Base-by-base conservation (phyloP, 2,888 invertebrate species). In the Sisyra nigra region DNA sequence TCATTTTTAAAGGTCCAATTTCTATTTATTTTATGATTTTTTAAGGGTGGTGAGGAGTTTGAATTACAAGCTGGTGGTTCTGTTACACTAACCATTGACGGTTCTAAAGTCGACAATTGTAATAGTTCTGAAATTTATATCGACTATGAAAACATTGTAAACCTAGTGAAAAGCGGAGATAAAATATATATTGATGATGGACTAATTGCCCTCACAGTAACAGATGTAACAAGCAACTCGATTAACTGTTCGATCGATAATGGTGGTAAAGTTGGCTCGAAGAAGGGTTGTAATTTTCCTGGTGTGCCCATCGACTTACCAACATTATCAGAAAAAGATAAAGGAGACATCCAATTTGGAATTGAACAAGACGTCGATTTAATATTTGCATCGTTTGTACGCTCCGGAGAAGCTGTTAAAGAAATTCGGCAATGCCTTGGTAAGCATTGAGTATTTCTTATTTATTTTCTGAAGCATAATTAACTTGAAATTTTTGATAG, bases 341-440 rank as follows among this genome's bases (percentile, higher is more conserved):
- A 64, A 45, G 48, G 55, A 40, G 65, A 68, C 45, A 62, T 72
- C 11, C 45, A 62, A 44, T 77, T 80, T 54, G 80, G 77, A 15
- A 71, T 80, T 7, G 71, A 78, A 17, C 71, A 78, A 59, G 70
- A 60, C 32, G 75, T 85, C 2, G 86, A 87, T 55, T 80, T 81
- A 66, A 66, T 88, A 30, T 82, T 85, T 58, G 80, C 84, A 0
- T 80, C 82, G 0, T 82, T 81, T 57, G 80, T 85, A 47, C 67
- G 83, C 49, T 69, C 74, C 59, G 80, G 72, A n/a, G 68, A 65
- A 10, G 76, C 75, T 30, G 67, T 81, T 4, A 59, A 65, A 36
- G 74, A 76, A 53, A 76, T 85, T 48, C 61, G 76, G 48, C 50
- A 65, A 41, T 62, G 74, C 42, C 60, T 57, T 38, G 55, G 54